Conservation (phyloP, 2,797 vertebrate genomes). For the Loris lydekkerianus region DNA sequence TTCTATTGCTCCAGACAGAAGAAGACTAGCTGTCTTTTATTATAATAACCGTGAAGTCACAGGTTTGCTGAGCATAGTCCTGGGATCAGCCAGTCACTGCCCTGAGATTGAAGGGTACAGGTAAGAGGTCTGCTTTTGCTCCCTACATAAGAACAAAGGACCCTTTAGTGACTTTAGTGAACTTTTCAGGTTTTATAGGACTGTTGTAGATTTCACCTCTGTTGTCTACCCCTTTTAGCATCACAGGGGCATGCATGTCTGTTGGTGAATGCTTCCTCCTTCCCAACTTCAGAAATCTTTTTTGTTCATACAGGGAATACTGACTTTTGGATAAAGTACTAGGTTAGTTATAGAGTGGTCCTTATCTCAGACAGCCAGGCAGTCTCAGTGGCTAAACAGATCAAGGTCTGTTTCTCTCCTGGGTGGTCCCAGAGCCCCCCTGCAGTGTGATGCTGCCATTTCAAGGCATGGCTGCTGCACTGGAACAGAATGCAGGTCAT, state of each 20-base stretch:
- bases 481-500: background rate
- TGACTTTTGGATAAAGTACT: background rate
- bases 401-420: background rate
- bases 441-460: fast-evolving
- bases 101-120: fast-evolving
- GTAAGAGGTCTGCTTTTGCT: background rate
- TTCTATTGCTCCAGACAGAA: background rate
- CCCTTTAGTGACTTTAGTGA: background rate
- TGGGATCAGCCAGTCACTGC: fast-evolving
- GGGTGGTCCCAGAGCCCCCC: background rate
- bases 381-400: background rate
- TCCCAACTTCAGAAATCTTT: background rate
- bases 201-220: background rate
- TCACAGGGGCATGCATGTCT: background rate
- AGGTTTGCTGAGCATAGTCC: background rate
- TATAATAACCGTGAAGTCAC: background rate
- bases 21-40: background rate
- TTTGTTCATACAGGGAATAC: background rate
- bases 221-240: background rate
- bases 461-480: background rate
- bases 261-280: background rate
- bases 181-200: background rate
- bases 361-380: background rate
- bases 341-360: background rate
- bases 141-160: background rate